phyloP scores from a whole-genome alignment of 2,888 invertebrate species.

The Ditula angustiorana region DNA sequence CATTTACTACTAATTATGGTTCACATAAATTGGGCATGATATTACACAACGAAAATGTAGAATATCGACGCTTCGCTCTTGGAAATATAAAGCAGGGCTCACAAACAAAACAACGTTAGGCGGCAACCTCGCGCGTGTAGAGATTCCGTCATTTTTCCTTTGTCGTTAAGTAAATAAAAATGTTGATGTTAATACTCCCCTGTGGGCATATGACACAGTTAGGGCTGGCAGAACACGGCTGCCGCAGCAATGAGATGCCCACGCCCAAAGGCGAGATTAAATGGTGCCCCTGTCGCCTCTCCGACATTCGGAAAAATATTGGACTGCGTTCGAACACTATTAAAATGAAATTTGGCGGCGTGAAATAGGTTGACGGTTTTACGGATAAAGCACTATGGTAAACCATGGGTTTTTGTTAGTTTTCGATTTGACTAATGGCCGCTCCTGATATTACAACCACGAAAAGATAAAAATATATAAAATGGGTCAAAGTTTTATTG shows the following conservation, averaged over 20 bases:
- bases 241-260: slow-evolving; percentile 61
- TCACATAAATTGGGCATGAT: too few relatives aligned
- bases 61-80: too few relatives aligned
- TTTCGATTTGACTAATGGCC: too few relatives aligned
- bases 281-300: slow-evolving; percentile 56
- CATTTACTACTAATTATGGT: too few relatives aligned
- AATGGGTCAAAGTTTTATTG: too few relatives aligned
- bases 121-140: not conserved
- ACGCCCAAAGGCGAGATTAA: slow-evolving; percentile 65
- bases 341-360: slow-evolving; percentile 55
- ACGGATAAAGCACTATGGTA: not conserved
- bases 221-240: slow-evolving; percentile 21
- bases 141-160: slow-evolving; percentile 16
- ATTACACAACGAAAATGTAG: too few relatives aligned
- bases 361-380: slow-evolving; percentile 32
- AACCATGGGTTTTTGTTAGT: too few relatives aligned
- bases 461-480: too few relatives aligned
- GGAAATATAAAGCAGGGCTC: not conserved
- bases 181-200: slow-evolving; percentile 33
- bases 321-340: slow-evolving; percentile 62
- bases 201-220: slow-evolving; percentile 18
- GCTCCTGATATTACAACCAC: too few relatives aligned
- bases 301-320: slow-evolving; percentile 67
- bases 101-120: not conserved
- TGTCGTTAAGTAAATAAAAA: slow-evolving; percentile 18